Evolutionary conservation across 1,140 invertebrate genomes (phyloP).

Genomic region (Eumaeus atala): DNA sequence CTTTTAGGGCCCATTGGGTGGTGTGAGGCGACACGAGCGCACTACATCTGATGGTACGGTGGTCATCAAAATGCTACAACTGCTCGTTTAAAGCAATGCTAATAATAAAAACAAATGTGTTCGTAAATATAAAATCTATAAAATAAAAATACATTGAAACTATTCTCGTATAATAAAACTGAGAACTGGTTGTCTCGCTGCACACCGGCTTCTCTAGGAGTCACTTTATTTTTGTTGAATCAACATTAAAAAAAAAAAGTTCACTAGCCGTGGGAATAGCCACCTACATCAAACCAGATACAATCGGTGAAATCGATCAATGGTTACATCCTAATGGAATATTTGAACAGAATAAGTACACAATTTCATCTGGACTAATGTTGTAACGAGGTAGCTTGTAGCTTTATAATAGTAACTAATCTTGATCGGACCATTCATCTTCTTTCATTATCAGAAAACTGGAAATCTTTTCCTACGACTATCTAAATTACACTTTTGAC

Average conservation of each 20-base stretch:
- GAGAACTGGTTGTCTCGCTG: neutral
- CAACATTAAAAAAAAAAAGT: conserved; percentile 3
- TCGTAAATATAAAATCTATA: conserved; percentile 8
- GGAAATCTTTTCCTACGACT: too few species aligned
- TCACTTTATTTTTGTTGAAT: conserved; percentile 5
- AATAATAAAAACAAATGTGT: neutral
- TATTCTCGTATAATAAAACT: conserved; percentile 5
- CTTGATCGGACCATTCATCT: too few species aligned
- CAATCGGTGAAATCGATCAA: conserved; percentile 3
- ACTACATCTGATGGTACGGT: too few species aligned
- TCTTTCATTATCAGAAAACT: too few species aligned
- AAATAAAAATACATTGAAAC: neutral
- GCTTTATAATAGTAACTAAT: too few species aligned
- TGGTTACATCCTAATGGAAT: neutral
- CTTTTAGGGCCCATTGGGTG: too few species aligned
- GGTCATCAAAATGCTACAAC: too few species aligned
- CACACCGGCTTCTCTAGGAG: neutral
- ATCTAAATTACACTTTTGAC: too few species aligned
- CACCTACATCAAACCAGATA: neutral
- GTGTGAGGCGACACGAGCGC: too few species aligned
- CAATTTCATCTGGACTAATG: too few species aligned
- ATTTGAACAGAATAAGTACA: too few species aligned
- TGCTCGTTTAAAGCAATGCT: neutral
- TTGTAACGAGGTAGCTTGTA: too few species aligned
- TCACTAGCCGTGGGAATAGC: neutral